These are phyloP conservation scores for Zophobas atratus DNA, from an alignment of 1,140 invertebrate genomes.

Conservation along the genomic window DNA sequence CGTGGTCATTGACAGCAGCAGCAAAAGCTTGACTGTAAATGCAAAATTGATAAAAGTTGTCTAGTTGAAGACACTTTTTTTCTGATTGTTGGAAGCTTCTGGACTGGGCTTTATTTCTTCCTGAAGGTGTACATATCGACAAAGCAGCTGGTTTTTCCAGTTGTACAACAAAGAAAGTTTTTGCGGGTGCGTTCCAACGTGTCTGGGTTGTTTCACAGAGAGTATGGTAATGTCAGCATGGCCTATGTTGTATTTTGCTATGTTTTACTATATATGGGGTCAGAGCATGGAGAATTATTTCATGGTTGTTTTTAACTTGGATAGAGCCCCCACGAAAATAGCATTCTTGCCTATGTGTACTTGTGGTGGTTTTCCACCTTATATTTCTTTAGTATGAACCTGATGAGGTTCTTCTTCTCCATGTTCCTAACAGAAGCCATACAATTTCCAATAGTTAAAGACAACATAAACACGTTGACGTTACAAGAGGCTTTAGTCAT, in stretches of 20 bases:
- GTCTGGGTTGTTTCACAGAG: slow-evolving; percentile 70
- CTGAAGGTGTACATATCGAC: slow-evolving; percentile 71
- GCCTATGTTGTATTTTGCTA: slow-evolving; percentile 75
- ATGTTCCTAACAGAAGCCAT: slow-evolving; percentile 79
- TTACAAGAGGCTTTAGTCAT: slow-evolving; percentile 73
- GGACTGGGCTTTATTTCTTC: slow-evolving; percentile 80
- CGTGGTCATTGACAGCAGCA: slow-evolving; percentile 72
- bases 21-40: slow-evolving; percentile 66
- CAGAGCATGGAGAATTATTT: slow-evolving; percentile 67
- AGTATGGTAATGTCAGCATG: slow-evolving; percentile 73
- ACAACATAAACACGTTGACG: slow-evolving; percentile 59
- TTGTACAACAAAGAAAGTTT: slow-evolving; percentile 78
- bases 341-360: slow-evolving; percentile 74
- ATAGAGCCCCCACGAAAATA: slow-evolving; percentile 67
- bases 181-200: slow-evolving; percentile 75
- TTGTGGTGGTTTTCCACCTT: slow-evolving; percentile 79
- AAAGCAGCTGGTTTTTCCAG: slow-evolving; percentile 76
- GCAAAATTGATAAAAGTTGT: slow-evolving; percentile 65
- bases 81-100: slow-evolving; percentile 77
- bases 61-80: slow-evolving; percentile 74
- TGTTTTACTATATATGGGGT: slow-evolving; percentile 74
- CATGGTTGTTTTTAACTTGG: slow-evolving; percentile 8
- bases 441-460: slow-evolving; percentile 72
- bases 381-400: slow-evolving; percentile 78
- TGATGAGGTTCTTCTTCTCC: slow-evolving; percentile 79